Percentiles rank a stretch among this genome's conserved stretches.
Conservation (phyloP, 1,140 invertebrate genomes). For the Lineus longissimus region DNA sequence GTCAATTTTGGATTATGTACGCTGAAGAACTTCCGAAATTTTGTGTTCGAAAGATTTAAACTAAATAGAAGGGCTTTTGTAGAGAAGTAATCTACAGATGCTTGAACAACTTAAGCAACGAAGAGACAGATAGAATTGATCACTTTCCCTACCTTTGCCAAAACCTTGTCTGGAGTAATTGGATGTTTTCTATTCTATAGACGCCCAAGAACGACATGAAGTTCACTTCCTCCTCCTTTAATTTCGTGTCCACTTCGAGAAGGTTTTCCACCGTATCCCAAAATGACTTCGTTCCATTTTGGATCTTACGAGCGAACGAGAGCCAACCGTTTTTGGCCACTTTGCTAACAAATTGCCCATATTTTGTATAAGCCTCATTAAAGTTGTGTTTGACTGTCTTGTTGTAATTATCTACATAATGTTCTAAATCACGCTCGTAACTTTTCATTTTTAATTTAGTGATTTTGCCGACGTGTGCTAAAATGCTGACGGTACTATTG, state of each 20-base stretch:
- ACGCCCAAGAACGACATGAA: constrained; percentile 18
- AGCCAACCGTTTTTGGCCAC: background rate
- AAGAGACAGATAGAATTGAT: no score
- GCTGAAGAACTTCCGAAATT: no score
- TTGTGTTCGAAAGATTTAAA: no score
- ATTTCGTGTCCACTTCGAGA: background rate
- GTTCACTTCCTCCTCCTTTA: constrained; percentile 2
- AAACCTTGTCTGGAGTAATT: constrained; percentile 13
- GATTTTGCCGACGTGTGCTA: background rate
- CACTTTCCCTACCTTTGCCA: constrained; percentile 22
- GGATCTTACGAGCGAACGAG: background rate
- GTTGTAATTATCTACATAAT: background rate
- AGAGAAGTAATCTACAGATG: no score
- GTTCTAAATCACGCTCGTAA: background rate
- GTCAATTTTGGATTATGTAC: no score
- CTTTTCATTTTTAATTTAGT: background rate
- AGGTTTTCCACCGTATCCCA: background rate
- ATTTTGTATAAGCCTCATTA: background rate
- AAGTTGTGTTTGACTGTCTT: background rate
- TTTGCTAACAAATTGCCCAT: constrained; percentile 3
- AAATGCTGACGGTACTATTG: background rate
- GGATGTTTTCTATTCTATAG: constrained; percentile 16
- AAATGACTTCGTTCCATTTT: background rate
- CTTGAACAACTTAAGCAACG: no score
- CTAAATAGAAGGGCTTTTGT: no score